Evolutionary conservation across 2,797 vertebrate genomes (phyloP), one percentile per base, ranked within the genome.

Genomic region (Micropoecilia bifurca): DNA sequence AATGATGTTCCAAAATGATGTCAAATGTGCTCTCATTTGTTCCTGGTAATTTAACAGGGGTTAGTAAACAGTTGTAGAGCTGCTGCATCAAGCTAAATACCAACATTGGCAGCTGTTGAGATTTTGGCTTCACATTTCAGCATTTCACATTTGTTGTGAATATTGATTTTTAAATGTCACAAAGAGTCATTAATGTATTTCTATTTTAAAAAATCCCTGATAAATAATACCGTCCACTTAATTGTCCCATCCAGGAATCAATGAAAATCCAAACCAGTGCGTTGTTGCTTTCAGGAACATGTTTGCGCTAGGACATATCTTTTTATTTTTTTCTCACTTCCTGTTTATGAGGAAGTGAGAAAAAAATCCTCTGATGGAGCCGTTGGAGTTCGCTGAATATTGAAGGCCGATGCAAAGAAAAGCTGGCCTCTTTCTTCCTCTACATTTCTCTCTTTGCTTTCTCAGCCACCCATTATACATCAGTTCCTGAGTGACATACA

Each of bases 401-500:
- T 50, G 50, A 53, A 53, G 50, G 7, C 48, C 7, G 7, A 50
- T 8, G 20, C 50, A 53, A 25, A 25, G 50, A 53, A 53, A 53
- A 53, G 8, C 8, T 25, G 50, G 8, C 22, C 9, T 53, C 22
- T 53, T 25, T 53, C 22, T 53, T 25, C 22, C 50, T 33, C 18
- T 36, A 12, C 20, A 74, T 50, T 48, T 73, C 3, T 7, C 13
- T 83, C 43, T 25, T 33, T 28, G 63, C 48, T 73, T 30, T 79
- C 47, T 76, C 74, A 74, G 57, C 71, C 13, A 2, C 47, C 10
- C n/a, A 48, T 59, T 18, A 3, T 16, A 2, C 63, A 2, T 53
- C 80, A 85, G 78, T 22, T 28, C n/a, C 43, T 59, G 43, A 69
- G 48, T 85, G 66, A 82, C 20, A 16, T 77, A 63, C 74, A 71